Conservation (phyloP, 2,113 vertebrate genomes). For the Narcine bancroftii region DNA sequence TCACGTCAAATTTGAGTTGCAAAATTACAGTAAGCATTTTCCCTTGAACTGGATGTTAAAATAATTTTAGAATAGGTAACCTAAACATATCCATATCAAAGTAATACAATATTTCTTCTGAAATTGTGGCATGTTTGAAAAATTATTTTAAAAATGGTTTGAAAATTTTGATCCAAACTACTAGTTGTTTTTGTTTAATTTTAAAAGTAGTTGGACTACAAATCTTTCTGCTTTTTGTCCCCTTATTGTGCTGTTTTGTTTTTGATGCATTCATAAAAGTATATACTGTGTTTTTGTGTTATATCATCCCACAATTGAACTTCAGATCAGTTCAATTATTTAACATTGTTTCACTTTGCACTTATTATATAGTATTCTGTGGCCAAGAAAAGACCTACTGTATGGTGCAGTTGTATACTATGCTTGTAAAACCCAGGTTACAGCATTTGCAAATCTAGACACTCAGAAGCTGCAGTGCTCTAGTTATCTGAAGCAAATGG, state of each 20-base stretch:
- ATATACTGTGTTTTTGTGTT: neutral
- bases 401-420: neutral
- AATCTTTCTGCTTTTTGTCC: neutral
- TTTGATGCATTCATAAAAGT: neutral
- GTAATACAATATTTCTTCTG: neutral
- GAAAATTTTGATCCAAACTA: neutral
- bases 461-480: constrained; percentile 12
- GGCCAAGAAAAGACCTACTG: neutral
- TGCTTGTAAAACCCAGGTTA: neutral
- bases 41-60: neutral
- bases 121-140: neutral
- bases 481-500: neutral
- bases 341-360: neutral
- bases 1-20: neutral
- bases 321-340: neutral
- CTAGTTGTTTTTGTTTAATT: neutral
- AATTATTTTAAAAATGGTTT: neutral
- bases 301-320: neutral
- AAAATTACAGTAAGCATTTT: neutral
- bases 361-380: neutral
- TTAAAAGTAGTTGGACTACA: neutral
- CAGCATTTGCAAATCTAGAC: neutral
- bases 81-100: neutral
- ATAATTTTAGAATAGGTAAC: neutral
- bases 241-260: neutral